phyloP scores from a whole-genome alignment of 92 coral and sea anemone genomes.

The Heliopora coerulea region DNA sequence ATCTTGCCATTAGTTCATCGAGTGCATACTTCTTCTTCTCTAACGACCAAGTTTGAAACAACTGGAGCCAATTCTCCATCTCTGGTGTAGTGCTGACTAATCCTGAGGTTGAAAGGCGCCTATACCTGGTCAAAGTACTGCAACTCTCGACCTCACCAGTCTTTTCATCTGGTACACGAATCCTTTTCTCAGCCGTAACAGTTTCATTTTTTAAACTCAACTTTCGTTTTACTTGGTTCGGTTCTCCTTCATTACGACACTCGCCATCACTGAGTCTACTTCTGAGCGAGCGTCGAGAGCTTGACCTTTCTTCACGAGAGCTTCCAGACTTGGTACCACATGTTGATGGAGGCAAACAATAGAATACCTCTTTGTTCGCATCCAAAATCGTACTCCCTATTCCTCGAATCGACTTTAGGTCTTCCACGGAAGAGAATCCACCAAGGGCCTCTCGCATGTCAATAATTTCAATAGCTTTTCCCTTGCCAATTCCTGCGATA shows the following conservation, averaged over 20 bases:
- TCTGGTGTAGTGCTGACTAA: constrained; percentile 82
- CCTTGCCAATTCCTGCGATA: constrained; percentile 82
- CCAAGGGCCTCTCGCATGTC: constrained; percentile 85
- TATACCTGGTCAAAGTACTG: constrained; percentile 26
- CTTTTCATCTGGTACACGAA: background rate
- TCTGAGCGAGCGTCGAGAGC: constrained; percentile 15
- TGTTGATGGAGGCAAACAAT: constrained; percentile 65
- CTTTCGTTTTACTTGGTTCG: constrained; percentile 33
- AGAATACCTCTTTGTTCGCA: constrained; percentile 62
- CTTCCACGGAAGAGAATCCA: constrained; percentile 78
- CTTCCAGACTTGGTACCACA: constrained; percentile 74
- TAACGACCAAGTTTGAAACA: constrained; percentile 83
- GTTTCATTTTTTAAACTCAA: constrained; percentile 11
- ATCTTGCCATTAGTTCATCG: constrained; percentile 87
- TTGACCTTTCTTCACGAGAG: constrained; percentile 29
- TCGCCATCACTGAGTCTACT: constrained; percentile 56
- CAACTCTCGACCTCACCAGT: background rate
- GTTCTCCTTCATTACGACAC: constrained; percentile 37
- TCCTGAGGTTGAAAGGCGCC: constrained; percentile 52
- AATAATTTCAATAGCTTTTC: constrained; percentile 80
- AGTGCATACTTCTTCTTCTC: constrained; percentile 90
- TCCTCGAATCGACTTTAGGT: constrained; percentile 78
- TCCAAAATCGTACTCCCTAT: constrained; percentile 78
- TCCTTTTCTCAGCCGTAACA: constrained; percentile 11
- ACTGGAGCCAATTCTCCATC: constrained; percentile 81